These are phyloP conservation scores for Sebastes taczanowskii DNA, from an alignment of 2,797 vertebrate genomes.

Conservation along the genomic window DNA sequence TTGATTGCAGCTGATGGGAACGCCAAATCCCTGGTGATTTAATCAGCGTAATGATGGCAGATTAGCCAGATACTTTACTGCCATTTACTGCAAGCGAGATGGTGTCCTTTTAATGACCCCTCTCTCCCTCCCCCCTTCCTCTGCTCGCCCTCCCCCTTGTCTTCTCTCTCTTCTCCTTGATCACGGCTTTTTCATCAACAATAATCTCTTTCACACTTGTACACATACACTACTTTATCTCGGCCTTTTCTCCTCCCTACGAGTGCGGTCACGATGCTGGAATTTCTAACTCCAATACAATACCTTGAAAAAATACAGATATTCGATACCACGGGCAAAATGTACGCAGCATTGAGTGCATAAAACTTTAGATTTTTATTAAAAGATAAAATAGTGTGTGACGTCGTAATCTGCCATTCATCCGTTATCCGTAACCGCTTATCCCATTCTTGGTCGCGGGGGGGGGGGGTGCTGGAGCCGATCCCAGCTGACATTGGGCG, in stretches of 20 bases:
- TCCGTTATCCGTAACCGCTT: no score
- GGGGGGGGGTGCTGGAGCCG: no score
- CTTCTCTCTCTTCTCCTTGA: conserved; percentile 47
- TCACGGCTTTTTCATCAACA: conserved; percentile 56
- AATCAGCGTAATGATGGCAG: conserved; percentile 85
- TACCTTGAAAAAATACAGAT: no score
- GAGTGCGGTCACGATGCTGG: no score
- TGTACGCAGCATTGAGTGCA: no score
- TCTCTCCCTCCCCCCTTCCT: conserved; percentile 57
- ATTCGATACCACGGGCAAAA: no score
- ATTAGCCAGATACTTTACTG: conserved; percentile 85
- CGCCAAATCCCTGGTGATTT: conserved; percentile 83
- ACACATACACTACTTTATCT: conserved; percentile 20
- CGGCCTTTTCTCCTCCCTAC: neutral
- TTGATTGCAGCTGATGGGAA: conserved; percentile 85
- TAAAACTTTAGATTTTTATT: no score
- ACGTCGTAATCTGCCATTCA: no score
- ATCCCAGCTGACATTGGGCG: no score
- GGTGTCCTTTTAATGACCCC: conserved; percentile 85
- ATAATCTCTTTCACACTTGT: conserved; percentile 64
- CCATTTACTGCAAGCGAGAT: conserved; percentile 78
- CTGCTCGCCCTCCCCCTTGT: conserved; percentile 37
- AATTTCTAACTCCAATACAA: no score
- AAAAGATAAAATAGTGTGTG: no score
- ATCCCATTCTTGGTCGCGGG: no score